Conservation (phyloP, 2,797 vertebrate genomes). For the Mustela erminea region DNA sequence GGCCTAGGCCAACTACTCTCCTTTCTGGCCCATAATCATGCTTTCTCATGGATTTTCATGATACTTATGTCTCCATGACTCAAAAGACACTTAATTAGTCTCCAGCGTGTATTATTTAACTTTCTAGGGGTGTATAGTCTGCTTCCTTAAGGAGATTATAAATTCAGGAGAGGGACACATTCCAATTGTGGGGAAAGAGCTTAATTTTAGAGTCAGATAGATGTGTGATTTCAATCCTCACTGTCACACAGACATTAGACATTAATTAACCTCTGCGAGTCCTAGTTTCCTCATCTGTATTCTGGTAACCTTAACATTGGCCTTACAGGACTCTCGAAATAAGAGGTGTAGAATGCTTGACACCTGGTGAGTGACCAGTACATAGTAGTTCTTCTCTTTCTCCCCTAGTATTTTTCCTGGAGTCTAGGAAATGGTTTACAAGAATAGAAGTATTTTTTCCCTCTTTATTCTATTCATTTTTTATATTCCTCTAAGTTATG, state of each 20-base stretch:
- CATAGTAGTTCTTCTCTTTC: background rate
- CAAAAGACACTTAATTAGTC: background rate
- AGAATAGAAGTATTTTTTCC: background rate
- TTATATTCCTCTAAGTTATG: background rate
- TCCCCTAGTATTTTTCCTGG: constrained; percentile 27
- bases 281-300: background rate
- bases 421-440: constrained; percentile 26
- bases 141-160: constrained; percentile 8
- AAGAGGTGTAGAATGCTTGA: background rate
- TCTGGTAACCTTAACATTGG: background rate
- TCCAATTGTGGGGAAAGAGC: background rate
- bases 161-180: background rate
- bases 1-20: background rate
- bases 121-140: background rate
- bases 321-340: background rate
- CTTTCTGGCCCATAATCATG: background rate
- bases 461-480: background rate
- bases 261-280: background rate
- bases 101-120: background rate
- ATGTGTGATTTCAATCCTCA: background rate
- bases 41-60: background rate
- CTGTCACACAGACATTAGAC: background rate
- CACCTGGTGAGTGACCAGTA: background rate
- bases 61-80: background rate
- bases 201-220: constrained; percentile 52